phyloP scores from a whole-genome alignment of 1,140 invertebrate species.

The Caenorhabditis latens region DNA sequence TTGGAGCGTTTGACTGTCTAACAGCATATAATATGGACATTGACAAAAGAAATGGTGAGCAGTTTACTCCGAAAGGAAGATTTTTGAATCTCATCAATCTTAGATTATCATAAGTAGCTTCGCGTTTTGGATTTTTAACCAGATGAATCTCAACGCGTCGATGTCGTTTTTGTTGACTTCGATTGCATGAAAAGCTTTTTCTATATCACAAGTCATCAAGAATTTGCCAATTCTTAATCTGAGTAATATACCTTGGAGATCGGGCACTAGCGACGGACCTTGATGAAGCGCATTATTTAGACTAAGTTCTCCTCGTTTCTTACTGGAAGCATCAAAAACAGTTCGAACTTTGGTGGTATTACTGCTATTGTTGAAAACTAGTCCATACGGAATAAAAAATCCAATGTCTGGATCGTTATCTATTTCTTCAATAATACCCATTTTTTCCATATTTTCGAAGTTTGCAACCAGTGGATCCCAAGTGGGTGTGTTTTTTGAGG shows the following conservation, averaged over 20 bases:
- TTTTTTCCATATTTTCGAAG: background rate
- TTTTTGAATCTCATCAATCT: slow-evolving; percentile 1
- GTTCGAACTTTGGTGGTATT: background rate
- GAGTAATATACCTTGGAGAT: background rate
- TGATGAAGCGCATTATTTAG: slow-evolving; percentile 2
- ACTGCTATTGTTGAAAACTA: background rate
- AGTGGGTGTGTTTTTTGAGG: background rate
- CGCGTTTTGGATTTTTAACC: background rate
- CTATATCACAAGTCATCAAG: background rate
- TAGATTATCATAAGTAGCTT: background rate
- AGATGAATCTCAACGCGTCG: background rate
- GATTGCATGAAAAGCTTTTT: background rate
- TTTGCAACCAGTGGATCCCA: background rate
- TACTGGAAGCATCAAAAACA: background rate
- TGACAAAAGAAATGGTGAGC: background rate
- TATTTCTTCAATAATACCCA: background rate
- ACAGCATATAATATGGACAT: background rate
- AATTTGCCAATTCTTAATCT: background rate
- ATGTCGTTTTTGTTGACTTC: background rate
- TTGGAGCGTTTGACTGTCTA: background rate
- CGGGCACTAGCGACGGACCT: background rate
- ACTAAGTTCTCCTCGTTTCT: background rate
- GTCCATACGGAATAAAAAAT: background rate
- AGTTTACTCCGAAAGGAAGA: background rate
- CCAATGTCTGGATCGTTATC: background rate